Evolutionary conservation across 2,113 vertebrate species (phyloP), one percentile per base, ranked within the genome.

Genomic region (Hyla sarda): DNA sequence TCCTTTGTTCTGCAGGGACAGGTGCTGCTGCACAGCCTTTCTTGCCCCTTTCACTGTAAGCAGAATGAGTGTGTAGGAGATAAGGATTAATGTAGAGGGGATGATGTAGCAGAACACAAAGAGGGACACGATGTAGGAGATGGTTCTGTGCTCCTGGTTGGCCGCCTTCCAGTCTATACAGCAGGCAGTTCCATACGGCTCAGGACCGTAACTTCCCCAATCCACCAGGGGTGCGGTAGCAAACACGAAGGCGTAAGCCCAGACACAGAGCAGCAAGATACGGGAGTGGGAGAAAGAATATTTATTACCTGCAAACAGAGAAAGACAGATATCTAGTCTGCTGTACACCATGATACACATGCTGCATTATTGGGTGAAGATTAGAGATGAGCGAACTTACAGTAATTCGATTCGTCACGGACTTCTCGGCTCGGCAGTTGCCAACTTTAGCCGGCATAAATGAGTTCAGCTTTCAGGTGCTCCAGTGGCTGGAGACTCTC

Each of bases 141-240:
- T 91, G 69, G 95, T 94, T 8, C 88, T 90, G 19, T 81, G 52
- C 82, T 87, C 92, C n/a, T 80, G 37, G 88, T 88, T 91, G 0
- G 95, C 90, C 0, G 93, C 89, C 0, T 92, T 89, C 96, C 96
- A 97, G 48, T 91, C 45, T 89, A 97, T 95, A 92, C 96, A 96
- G 93, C 96, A 97, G 25, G 96, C 95, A 0, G 96, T 96, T 5
- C 96, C 96, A 0, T 96, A 96, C n/a, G 96, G 96, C 91, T 96
- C 96, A 0, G 93, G 90, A 21, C 95, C 93, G 0, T 96, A 96
- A 89, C 92, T 91, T 41, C 96, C 96, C 96, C 96, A 96, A 3
- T 92, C 92, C 0, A 91, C 93, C 85, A 97, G 83, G 1, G 96
- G 96, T 5, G 96, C 95, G 0, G 89, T 37, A 5, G 96, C 95